Conservation (phyloP, 2,113 vertebrate genomes). For the Pomatorhinus ruficollis region DNA sequence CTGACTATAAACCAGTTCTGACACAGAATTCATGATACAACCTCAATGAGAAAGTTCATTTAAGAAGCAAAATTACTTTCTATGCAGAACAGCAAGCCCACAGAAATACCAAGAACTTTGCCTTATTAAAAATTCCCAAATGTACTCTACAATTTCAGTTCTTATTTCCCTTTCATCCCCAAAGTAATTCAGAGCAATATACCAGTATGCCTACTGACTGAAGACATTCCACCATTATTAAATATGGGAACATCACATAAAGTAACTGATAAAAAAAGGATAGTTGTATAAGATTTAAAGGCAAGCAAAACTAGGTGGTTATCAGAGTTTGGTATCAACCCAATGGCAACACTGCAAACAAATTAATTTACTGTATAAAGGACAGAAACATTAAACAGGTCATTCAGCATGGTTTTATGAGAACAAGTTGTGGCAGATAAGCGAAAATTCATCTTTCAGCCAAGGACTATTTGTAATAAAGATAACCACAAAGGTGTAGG, state of each 20-base stretch:
- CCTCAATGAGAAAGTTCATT: background rate
- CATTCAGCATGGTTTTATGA: background rate
- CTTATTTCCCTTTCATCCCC: background rate
- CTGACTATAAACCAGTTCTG: background rate
- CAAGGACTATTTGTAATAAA: background rate
- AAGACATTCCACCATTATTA: background rate
- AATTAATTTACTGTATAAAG: background rate
- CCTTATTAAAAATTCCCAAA: background rate
- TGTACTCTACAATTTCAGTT: background rate
- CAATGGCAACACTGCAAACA: background rate
- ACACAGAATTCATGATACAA: background rate
- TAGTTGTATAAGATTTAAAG: background rate
- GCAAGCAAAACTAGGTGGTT: background rate
- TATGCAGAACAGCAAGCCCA: background rate
- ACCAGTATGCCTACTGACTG: background rate
- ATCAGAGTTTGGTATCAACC: slow-evolving; percentile 12
- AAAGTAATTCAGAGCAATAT: background rate
- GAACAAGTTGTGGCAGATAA: slow-evolving; percentile 11
- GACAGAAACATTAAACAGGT: background rate
- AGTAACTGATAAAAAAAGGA: background rate
- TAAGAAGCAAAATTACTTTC: background rate
- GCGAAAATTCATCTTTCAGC: background rate
- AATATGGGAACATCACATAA: background rate
- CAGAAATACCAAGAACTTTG: background rate
- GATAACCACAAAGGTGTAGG: background rate